Conservation (phyloP, 1,140 invertebrate species). For the Leguminivora glycinivorella region DNA sequence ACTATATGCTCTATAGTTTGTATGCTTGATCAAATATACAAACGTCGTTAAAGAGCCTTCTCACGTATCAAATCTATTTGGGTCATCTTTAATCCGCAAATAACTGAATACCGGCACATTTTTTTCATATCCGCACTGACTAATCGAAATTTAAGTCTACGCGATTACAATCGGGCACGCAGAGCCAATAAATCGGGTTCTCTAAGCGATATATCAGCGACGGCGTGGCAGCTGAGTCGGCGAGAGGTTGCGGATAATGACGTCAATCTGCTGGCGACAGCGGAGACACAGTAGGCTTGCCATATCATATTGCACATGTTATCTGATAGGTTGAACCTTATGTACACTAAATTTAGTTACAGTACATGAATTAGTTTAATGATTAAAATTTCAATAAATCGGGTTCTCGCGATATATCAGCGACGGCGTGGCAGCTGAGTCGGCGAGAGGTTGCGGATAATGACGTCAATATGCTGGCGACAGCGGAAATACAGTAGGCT, state of each 20-base stretch:
- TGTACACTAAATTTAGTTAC: background rate
- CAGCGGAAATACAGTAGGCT: constrained; percentile 13
- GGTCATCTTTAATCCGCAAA: constrained; percentile 1
- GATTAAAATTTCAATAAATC: no score
- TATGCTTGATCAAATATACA: no score
- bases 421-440: constrained; percentile 42
- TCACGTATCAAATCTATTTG: background rate
- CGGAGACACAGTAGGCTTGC: constrained; percentile 11
- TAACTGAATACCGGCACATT: constrained; percentile 26
- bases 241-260: constrained; percentile 48
- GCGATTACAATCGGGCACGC: constrained; percentile 39
- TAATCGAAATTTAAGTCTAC: constrained; percentile 38
- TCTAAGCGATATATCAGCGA: constrained; percentile 43
- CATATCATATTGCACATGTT: background rate
- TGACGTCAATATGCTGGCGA: constrained; percentile 41
- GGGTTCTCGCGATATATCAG: constrained; percentile 44
- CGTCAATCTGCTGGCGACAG: constrained; percentile 36
- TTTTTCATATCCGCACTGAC: constrained; percentile 29
- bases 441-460: constrained; percentile 46
- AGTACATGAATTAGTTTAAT: background rate
- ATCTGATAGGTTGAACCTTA: background rate
- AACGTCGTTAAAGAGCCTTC: no score
- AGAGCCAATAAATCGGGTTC: constrained; percentile 46
- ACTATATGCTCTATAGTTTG: no score
- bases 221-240: constrained; percentile 43